Base-by-base conservation (phyloP, 2,797 vertebrate species). In the Darevskia nairensis region DNA sequence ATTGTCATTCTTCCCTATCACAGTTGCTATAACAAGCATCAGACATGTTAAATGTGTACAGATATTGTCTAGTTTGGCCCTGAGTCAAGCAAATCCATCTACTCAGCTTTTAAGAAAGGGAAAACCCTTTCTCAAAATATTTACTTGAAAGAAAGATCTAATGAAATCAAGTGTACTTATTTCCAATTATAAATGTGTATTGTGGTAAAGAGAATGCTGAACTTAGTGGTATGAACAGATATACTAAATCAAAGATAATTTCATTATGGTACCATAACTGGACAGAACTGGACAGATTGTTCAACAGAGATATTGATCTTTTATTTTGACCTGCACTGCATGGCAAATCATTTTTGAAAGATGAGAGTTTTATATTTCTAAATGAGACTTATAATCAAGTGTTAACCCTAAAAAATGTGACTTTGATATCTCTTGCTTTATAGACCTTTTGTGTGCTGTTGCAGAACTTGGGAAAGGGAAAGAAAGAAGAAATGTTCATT, bases 401-500 rank as follows among this genome's bases (percentile, higher is more conserved):
- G 25, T 66, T 27, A 68, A 72, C 21, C 25, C 23, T 68, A 27
- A 27, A 68, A 80, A 13, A 61, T 69, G 29, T 17, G 41, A 39
- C 19, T 89, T 88, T 19, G 85, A 41, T 61, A 84, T 88, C 76
- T 87, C 25, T 32, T 8, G 50, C 1, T 79, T 90, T 75, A 80
- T 55, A 0, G 0, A 71, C 11, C 55, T 92, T 89, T 84, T 86
- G 15, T 8, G 72, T n/a, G 27, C 13, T 41, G 25, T 83, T 78
- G 39, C 3, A 41, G 78, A 87, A 2, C 27, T 35, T 68, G 9
- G 6, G 41, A 46, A 39, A 50, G 32, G 11, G 13, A 68, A 50
- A 39, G 61, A 15, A 82, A 89, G 50, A 90, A 89, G 0, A 86
- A 86, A 13, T 0, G 0, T 50, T 4, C 81, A 87, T 64, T 79